A percentile compares a stretch with the other conserved stretches of the same genome.
Conservation (phyloP, 1,140 invertebrate genomes). For the Drosophila rufa region DNA sequence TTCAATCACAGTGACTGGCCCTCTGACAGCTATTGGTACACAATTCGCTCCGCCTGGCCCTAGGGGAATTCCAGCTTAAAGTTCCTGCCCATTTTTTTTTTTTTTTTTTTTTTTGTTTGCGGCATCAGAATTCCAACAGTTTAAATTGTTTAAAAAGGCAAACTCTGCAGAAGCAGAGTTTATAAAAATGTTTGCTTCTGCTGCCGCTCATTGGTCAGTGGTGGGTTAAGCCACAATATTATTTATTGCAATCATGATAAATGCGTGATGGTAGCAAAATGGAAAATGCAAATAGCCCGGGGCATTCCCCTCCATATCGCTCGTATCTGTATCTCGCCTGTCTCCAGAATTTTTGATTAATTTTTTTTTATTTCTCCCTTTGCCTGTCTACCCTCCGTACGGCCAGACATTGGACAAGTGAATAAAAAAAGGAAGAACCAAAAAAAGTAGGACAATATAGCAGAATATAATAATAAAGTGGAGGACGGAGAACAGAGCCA, state of each 20-base stretch:
- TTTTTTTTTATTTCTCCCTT: conserved; percentile 41
- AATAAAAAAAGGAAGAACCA: conserved; percentile 21
- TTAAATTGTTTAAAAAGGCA: conserved; percentile 38
- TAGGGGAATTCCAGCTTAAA: conserved; percentile 21
- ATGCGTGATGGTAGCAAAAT: conserved; percentile 41
- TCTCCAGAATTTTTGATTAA: conserved; percentile 70
- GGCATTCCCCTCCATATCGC: conserved; percentile 35
- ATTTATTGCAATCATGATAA: conserved; percentile 76
- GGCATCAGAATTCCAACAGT: conserved; percentile 21
- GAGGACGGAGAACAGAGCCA: conserved; percentile 13
- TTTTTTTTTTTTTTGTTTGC: neutral
- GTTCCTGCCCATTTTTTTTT: conserved; percentile 7
- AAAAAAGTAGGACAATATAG: conserved; percentile 20
- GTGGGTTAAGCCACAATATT: conserved; percentile 63
- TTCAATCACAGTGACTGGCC: conserved; percentile 46
- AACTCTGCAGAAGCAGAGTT: conserved; percentile 2
- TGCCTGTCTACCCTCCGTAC: neutral
- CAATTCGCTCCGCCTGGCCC: neutral
- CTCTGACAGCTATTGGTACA: conserved; percentile 19
- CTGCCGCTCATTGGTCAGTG: conserved; percentile 22
- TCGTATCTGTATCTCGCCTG: conserved; percentile 45
- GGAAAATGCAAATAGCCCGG: conserved; percentile 62
- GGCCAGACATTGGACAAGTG: conserved; percentile 23
- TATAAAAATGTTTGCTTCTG: conserved; percentile 12
- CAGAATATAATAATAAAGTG: conserved; percentile 57